Percentiles rank a stretch among this genome's conserved stretches.
Evolutionary conservation across 2,797 vertebrate genomes (phyloP).

Genomic region (Intellagama lesueurii): DNA sequence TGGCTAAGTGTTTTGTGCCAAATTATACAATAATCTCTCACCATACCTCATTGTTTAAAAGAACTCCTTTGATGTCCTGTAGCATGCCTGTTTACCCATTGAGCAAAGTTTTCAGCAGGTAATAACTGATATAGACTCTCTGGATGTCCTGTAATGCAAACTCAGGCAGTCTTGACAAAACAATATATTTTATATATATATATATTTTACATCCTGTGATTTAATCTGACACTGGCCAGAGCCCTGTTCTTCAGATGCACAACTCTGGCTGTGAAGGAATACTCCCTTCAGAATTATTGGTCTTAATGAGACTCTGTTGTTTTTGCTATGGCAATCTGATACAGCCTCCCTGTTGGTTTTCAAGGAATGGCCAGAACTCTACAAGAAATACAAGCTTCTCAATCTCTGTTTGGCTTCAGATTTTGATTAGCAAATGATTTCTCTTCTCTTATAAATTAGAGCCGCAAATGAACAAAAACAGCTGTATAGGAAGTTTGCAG

Average conservation of each 20-base stretch:
- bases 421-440: neutral
- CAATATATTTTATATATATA: no score
- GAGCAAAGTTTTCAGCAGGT: neutral
- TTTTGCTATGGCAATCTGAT: neutral
- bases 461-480: neutral
- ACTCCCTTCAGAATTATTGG: neutral
- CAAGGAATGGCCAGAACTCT: neutral
- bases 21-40: conserved; percentile 1
- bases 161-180: neutral
- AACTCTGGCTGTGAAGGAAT: neutral
- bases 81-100: neutral
- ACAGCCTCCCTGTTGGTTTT: neutral
- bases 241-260: neutral
- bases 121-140: neutral
- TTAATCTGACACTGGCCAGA: neutral
- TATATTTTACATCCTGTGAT: no score
- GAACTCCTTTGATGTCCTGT: neutral
- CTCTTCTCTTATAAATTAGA: neutral
- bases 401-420: neutral
- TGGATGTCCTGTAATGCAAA: neutral
- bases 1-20: neutral
- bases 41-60: neutral
- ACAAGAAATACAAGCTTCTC: neutral
- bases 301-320: neutral
- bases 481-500: neutral